Percentiles rank a stretch among this genome's conserved stretches.
Conservation (phyloP, 2,113 vertebrate species). For the Halichoerus grypus region DNA sequence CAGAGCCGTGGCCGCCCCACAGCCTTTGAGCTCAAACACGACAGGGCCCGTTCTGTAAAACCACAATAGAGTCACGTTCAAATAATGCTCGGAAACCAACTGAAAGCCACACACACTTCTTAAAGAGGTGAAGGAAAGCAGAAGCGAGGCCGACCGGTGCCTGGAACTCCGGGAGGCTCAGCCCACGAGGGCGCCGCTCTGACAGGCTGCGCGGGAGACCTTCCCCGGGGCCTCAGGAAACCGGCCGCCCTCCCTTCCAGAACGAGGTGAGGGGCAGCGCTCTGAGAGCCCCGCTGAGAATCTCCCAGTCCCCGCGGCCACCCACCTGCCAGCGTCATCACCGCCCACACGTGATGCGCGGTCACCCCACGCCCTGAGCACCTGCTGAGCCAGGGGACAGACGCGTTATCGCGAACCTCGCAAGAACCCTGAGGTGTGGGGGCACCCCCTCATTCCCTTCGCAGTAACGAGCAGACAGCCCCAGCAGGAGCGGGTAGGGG, state of each 20-base stretch:
- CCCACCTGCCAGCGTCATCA: too few relatives aligned
- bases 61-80: constrained; percentile 37
- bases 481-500: too few relatives aligned
- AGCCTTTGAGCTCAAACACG: not conserved
- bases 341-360: too few relatives aligned
- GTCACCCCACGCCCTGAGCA: too few relatives aligned
- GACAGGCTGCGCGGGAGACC: rapidly evolving
- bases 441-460: rapidly evolving
- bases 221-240: not conserved
- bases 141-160: constrained; percentile 33
- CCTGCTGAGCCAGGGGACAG: too few relatives aligned
- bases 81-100: constrained; percentile 49
- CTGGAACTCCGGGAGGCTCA: not conserved
- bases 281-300: not conserved
- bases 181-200: rapidly evolving
- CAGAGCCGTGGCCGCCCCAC: not conserved
- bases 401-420: too few relatives aligned
- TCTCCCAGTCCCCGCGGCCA: rapidly evolving
- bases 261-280: not conserved
- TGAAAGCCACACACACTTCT: constrained; percentile 9
- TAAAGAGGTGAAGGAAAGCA: constrained; percentile 17
- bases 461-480: not conserved
- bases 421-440: too few relatives aligned
- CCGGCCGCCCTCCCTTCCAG: not conserved
- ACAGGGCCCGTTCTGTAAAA: constrained; percentile 50